Evolutionary conservation across 2,113 vertebrate genomes (phyloP).

Genomic region (Catharus bicknelli): DNA sequence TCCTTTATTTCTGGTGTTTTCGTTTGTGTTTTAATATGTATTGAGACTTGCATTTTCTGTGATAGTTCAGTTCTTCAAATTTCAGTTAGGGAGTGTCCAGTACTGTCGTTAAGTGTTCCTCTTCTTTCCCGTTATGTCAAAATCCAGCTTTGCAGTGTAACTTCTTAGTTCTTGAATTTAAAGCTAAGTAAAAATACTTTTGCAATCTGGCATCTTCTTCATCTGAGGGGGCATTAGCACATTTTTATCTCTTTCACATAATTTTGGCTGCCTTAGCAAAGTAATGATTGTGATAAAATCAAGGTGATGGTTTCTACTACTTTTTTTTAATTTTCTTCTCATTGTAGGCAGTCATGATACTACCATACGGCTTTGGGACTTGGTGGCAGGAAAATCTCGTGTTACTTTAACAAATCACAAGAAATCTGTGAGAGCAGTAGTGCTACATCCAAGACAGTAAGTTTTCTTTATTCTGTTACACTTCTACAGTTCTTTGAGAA

Average conservation of each 20-base stretch:
- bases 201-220: background rate
- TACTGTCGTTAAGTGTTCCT: background rate
- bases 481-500: background rate
- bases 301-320: background rate
- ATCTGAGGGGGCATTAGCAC: background rate
- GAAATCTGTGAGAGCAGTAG: constrained; percentile 93
- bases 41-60: background rate
- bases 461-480: constrained; percentile 7
- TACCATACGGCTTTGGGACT: constrained; percentile 95
- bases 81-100: background rate
- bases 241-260: background rate
- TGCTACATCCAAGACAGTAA: constrained; percentile 94
- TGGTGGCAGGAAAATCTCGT: constrained; percentile 96
- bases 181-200: background rate
- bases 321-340: background rate
- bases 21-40: background rate
- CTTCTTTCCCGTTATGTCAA: background rate
- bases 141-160: background rate
- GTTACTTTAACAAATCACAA: constrained; percentile 98
- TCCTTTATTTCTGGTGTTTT: background rate
- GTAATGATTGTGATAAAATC: background rate
- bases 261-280: background rate
- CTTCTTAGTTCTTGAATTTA: background rate
- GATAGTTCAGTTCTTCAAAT: background rate
- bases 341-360: constrained; percentile 93